Base-by-base conservation (phyloP, 2,797 vertebrate species). In the Diceros bicornis region DNA sequence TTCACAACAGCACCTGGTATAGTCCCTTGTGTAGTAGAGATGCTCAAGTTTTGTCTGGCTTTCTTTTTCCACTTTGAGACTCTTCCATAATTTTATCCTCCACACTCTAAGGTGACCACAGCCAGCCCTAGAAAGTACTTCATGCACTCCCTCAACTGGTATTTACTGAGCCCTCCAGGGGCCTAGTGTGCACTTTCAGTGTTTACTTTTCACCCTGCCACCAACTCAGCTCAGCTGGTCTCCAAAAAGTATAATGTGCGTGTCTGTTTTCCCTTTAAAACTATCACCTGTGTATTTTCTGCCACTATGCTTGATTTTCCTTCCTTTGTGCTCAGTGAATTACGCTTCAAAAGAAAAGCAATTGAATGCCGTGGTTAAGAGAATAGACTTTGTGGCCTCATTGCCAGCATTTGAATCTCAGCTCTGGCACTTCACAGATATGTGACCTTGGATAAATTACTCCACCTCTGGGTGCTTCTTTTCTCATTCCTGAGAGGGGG, bases 281-380 rank as follows among this genome's bases (percentile, higher is more conserved):
- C 27, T 77, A 69, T 29, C 18, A 52, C 27, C 52, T 29, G 27
- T 72, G 34, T 68, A 78, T 81, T 85, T 77, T 89, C 87, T 94
- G 68, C 57, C 21, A 59, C 52, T 50, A 10, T 34, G 27, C 25
- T 82, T 87, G 41, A 89, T 92, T 68, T 88, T 74, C n/a, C 41
- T 88, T 90, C 57, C 64, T 90, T 83, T 44, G 64, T 11, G 5
- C 62, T 79, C 93, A 89, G 20, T 52, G 64, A 94, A 88, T 68
- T 84, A 29, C 66, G 18, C 37, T 83, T 92, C 83, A 68, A 86
- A 91, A 90, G 55, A 62, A 96, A 86, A 77, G 20, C 14, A 92
- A 77, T 37, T 3, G 29, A 86, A 89, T 37, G 37, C 44, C 25
- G n/a, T 66, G 8, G 69, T 61, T 71, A 55, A 88, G 61, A 81